These are phyloP conservation scores for Leptinotarsa peninsularis DNA, from an alignment of 2,888 invertebrate species.

Conservation along the genomic window DNA sequence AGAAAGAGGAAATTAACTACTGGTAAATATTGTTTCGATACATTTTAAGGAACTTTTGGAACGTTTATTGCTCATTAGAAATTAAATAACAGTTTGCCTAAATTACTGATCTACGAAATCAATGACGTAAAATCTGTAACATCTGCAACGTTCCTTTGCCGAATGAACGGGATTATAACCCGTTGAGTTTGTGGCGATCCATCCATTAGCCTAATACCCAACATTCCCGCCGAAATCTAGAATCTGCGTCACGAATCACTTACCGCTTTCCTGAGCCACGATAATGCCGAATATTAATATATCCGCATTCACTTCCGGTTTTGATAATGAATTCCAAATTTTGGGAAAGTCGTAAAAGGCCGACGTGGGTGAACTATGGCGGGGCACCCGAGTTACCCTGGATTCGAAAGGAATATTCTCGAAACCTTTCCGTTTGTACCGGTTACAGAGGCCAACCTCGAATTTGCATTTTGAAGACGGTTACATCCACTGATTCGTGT, in stretches of 20 bases:
- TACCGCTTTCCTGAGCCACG: constrained; percentile 4
- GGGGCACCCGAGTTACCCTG: constrained; percentile 11
- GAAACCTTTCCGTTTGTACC: constrained; percentile 7
- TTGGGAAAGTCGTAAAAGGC: constrained; percentile 11
- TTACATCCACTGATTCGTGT: constrained; percentile 14
- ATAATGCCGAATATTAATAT: constrained; percentile 9
- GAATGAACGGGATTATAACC: not conserved
- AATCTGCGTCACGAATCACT: constrained; percentile 6
- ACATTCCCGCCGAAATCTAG: not conserved
- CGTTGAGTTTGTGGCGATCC: not conserved
- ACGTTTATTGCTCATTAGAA: no score
- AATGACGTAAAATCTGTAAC: no score
- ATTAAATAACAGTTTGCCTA: no score
- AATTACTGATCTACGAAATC: no score
- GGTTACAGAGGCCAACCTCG: constrained; percentile 1
- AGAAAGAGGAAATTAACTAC: no score
- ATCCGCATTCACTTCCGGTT: constrained; percentile 1
- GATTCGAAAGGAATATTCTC: constrained; percentile 19
- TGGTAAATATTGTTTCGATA: no score
- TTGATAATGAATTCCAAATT: constrained; percentile 10
- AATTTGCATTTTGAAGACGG: constrained; percentile 15
- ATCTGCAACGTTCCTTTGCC: no score
- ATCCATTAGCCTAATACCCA: constrained; percentile 1
- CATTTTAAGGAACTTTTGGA: no score
- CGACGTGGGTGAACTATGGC: constrained; percentile 13